phyloP scores from a whole-genome alignment of 2,888 invertebrate genomes.

The Habrosyne pyritoides region DNA sequence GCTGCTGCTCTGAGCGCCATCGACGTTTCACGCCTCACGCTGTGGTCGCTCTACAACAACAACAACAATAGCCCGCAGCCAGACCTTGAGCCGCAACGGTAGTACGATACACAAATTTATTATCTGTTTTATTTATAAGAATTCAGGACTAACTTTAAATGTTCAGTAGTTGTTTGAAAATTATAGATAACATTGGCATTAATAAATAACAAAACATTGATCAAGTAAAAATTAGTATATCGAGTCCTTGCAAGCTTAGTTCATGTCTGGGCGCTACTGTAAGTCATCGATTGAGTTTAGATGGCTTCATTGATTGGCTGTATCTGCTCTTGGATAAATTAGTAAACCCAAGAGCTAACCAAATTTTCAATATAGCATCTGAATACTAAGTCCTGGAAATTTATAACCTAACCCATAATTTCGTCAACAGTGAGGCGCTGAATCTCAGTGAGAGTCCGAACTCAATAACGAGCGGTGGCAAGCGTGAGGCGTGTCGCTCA shows the following conservation, averaged over 20 bases:
- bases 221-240: too few relatives aligned
- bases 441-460: conserved; percentile 89
- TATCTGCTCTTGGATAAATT: too few relatives aligned
- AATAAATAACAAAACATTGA: too few relatives aligned
- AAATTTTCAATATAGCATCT: background rate
- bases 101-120: conserved; percentile 28
- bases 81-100: conserved; percentile 77
- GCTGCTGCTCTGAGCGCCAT: conserved; percentile 85
- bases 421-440: conserved; percentile 88
- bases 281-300: too few relatives aligned
- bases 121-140: conserved; percentile 3
- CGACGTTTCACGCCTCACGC: conserved; percentile 90
- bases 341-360: too few relatives aligned
- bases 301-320: too few relatives aligned
- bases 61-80: conserved; percentile 85
- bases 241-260: too few relatives aligned
- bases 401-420: conserved; percentile 7
- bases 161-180: background rate
- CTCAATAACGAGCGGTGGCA: conserved; percentile 65
- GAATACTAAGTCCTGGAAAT: background rate
- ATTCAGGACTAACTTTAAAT: background rate
- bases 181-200: too few relatives aligned
- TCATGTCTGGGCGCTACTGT: too few relatives aligned
- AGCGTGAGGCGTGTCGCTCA: conserved; percentile 74
- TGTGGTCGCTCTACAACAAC: conserved; percentile 93